A percentile compares a stretch with the other conserved stretches of the same genome.
These are phyloP conservation scores for Drosophila orena DNA, from an alignment of 1,140 invertebrate genomes.

Conservation along the genomic window DNA sequence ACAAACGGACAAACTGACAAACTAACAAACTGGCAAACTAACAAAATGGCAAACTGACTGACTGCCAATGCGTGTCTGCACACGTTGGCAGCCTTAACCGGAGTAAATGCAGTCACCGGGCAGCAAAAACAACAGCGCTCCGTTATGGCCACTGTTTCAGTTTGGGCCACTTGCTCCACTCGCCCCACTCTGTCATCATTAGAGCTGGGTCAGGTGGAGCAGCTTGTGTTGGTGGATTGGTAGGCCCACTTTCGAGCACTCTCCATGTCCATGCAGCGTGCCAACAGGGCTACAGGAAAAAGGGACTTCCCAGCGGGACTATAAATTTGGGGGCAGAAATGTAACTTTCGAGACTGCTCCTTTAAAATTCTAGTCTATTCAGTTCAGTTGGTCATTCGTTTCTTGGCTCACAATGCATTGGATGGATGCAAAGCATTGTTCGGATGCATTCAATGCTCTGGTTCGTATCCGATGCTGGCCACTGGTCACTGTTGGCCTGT, in stretches of 20 bases:
- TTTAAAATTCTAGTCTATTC: slow-evolving; percentile 36
- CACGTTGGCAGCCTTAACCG: slow-evolving; percentile 22
- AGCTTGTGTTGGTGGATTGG: neutral
- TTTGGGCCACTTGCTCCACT: neutral
- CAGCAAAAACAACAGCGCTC: slow-evolving; percentile 27
- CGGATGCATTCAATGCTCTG: slow-evolving; percentile 39
- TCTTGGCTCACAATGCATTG: slow-evolving; percentile 29
- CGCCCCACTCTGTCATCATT: slow-evolving; percentile 69
- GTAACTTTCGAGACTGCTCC: slow-evolving; percentile 24
- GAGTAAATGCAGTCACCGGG: slow-evolving; percentile 5
- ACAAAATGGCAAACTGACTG: slow-evolving; percentile 22
- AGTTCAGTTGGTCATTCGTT: slow-evolving; percentile 52
- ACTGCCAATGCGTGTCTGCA: slow-evolving; percentile 60
- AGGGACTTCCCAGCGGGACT: slow-evolving; percentile 4
- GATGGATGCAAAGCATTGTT: slow-evolving; percentile 7
- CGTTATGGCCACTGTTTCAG: slow-evolving; percentile 58
- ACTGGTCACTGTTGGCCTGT: slow-evolving; percentile 43
- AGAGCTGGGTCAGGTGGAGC: slow-evolving; percentile 62
- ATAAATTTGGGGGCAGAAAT: slow-evolving; percentile 26
- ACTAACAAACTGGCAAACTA: slow-evolving; percentile 9
- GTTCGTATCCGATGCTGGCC: slow-evolving; percentile 50
- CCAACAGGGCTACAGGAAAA: slow-evolving; percentile 25
- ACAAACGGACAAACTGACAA: slow-evolving; percentile 8
- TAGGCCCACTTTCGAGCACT: slow-evolving; percentile 28
- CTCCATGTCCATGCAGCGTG: slow-evolving; percentile 28